Conservation (phyloP, 2,888 invertebrate species). For the Thecocarcelia acutangulata region DNA sequence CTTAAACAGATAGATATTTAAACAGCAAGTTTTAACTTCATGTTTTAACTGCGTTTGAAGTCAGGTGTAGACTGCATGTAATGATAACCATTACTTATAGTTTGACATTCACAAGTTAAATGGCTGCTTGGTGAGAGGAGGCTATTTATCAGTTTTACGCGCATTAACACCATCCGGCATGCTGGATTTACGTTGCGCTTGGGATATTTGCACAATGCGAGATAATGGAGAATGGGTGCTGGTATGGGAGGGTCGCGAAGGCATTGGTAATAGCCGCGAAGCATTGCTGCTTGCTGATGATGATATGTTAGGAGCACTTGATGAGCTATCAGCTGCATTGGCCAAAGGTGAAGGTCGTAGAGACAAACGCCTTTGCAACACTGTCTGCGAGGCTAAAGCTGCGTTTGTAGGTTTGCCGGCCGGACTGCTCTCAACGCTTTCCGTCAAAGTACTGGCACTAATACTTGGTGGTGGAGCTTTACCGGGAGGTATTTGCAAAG, state of each 20-base stretch:
- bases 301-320: conserved; percentile 62
- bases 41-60: too few relatives aligned
- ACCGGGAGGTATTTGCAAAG: conserved; percentile 80
- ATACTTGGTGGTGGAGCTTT: conserved; percentile 78
- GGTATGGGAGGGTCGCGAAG: conserved; percentile 72
- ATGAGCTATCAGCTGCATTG: conserved; percentile 72
- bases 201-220: conserved; percentile 80
- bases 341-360: conserved; percentile 80
- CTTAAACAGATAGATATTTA: too few relatives aligned
- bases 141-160: conserved; percentile 54
- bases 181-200: conserved; percentile 80
- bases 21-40: too few relatives aligned
- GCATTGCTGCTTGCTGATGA: conserved; percentile 58
- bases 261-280: conserved; percentile 73
- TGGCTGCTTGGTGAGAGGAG: not conserved
- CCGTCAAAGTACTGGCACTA: conserved; percentile 62
- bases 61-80: too few relatives aligned
- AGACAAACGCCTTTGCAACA: conserved; percentile 79
- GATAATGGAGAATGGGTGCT: conserved; percentile 81
- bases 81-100: not conserved
- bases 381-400: conserved; percentile 74
- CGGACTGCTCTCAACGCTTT: conserved; percentile 22
- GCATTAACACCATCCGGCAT: conserved; percentile 73
- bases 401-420: conserved; percentile 60
- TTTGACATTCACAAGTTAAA: conserved; percentile 18